Evolutionary conservation across 1,140 invertebrate genomes (phyloP).

Genomic region (Bombus consobrinus): DNA sequence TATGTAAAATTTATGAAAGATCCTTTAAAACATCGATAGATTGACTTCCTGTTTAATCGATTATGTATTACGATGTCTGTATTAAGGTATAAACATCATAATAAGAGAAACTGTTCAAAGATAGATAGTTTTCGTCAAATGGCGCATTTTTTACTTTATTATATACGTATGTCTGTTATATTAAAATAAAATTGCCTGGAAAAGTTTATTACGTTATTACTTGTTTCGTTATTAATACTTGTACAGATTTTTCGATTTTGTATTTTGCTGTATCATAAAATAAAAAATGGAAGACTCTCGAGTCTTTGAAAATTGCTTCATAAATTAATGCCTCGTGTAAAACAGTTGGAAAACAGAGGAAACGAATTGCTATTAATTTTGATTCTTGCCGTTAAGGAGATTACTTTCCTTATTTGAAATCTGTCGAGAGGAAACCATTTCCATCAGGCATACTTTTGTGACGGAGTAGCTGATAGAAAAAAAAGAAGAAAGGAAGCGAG

Average conservation of each 20-base stretch:
- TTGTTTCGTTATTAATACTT: not conserved
- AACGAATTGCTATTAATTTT: not conserved
- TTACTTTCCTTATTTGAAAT: constrained; percentile 15
- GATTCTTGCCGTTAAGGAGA: constrained; percentile 7
- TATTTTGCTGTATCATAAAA: not conserved
- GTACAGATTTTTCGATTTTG: not conserved
- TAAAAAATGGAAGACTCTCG: not conserved
- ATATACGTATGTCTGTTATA: too few species aligned
- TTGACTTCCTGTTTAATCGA: too few species aligned
- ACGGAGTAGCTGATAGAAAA: constrained; percentile 38
- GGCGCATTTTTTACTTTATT: too few species aligned
- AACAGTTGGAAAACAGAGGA: not conserved
- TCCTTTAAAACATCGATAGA: too few species aligned
- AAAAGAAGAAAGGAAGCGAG: constrained; percentile 11
- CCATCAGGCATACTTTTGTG: constrained; percentile 38
- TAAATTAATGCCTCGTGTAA: not conserved
- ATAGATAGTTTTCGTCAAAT: too few species aligned
- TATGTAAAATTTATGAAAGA: too few species aligned
- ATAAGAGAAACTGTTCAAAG: too few species aligned
- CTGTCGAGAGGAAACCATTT: constrained; percentile 39
- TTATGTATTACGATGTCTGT: too few species aligned
- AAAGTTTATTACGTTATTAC: too few species aligned
- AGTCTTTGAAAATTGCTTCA: not conserved
- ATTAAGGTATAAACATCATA: too few species aligned
- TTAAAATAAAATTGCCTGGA: too few species aligned